Percentiles rank a stretch among this genome's conserved stretches.
These are phyloP conservation scores for Ophion slaviceki DNA, from an alignment of 2,888 invertebrate genomes.

Conservation along the genomic window DNA sequence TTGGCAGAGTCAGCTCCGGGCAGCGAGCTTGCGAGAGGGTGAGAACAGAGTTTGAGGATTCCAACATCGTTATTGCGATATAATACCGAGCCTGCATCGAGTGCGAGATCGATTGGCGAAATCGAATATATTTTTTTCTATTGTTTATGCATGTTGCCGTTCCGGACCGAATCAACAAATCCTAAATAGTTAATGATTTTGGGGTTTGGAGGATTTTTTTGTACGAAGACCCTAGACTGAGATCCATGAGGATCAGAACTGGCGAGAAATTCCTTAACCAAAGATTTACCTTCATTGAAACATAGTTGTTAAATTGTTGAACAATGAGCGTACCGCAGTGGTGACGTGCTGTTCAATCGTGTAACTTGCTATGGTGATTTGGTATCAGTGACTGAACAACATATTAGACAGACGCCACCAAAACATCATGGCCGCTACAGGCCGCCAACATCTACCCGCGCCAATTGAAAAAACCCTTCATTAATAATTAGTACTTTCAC, in stretches of 20 bases:
- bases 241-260: neutral
- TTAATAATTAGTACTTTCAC: too few relatives aligned
- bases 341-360: too few relatives aligned
- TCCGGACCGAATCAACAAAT: too few relatives aligned
- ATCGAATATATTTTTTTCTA: neutral
- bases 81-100: slow-evolving; percentile 36
- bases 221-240: neutral
- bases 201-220: neutral
- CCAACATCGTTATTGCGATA: slow-evolving; percentile 61
- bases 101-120: slow-evolving; percentile 17
- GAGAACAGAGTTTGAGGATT: slow-evolving; percentile 25
- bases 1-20: slow-evolving; percentile 40
- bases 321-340: neutral
- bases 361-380: too few relatives aligned
- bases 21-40: slow-evolving; percentile 31
- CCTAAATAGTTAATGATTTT: neutral
- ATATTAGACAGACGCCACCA: too few relatives aligned
- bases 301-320: neutral
- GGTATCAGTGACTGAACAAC: too few relatives aligned
- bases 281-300: neutral
- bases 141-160: too few relatives aligned
- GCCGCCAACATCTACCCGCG: too few relatives aligned
- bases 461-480: too few relatives aligned
- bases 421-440: too few relatives aligned
- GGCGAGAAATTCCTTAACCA: neutral